Conservation (phyloP, 2,113 vertebrate species). For the Chamaea fasciata region DNA sequence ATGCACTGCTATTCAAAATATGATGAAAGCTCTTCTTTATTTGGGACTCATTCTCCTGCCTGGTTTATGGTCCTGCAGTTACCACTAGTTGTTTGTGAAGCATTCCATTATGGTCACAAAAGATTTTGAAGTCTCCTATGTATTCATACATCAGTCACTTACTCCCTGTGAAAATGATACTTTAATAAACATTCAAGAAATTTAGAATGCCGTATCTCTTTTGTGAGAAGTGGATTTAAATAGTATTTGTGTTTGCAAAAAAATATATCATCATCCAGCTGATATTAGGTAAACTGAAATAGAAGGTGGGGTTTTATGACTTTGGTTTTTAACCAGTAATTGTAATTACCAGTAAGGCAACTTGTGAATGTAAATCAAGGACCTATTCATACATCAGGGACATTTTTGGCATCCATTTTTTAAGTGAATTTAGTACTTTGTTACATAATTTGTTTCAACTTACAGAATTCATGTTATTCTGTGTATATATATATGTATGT, state of each 20-base stretch:
- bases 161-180: background rate
- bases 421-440: background rate
- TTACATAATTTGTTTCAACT: background rate
- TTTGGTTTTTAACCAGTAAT: background rate
- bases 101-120: background rate
- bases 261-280: background rate
- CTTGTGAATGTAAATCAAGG: background rate
- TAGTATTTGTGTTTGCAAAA: background rate
- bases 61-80: rapidly evolving
- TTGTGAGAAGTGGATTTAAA: background rate
- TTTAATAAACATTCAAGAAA: background rate
- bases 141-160: background rate
- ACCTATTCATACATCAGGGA: background rate
- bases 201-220: background rate
- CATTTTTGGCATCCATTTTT: background rate
- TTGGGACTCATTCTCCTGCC: background rate
- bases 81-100: background rate
- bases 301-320: background rate
- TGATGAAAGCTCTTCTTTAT: background rate
- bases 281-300: background rate
- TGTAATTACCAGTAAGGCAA: background rate
- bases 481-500: background rate
- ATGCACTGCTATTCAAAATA: background rate
- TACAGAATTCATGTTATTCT: background rate
- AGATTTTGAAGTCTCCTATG: background rate